phyloP scores from a whole-genome alignment of 2,113 vertebrate genomes.

The Heterotis niloticus region DNA sequence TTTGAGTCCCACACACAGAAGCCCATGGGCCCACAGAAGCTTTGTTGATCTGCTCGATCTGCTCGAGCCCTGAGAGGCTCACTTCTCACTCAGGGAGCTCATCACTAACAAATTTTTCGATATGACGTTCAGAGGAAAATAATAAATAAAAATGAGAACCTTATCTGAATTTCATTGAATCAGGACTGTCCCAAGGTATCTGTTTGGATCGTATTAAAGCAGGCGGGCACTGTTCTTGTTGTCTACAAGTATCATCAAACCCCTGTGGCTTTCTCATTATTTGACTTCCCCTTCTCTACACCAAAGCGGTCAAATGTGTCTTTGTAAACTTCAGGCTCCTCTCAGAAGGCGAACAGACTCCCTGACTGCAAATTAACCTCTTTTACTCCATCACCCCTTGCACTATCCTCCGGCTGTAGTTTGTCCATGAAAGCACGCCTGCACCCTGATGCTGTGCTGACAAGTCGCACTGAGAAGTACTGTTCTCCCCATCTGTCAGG shows the following conservation, averaged over 20 bases:
- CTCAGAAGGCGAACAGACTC: conserved; percentile 6
- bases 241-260: conserved; percentile 2
- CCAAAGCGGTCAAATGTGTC: conserved; percentile 10
- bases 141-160: neutral
- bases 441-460: conserved; percentile 4
- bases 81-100: neutral
- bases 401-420: neutral
- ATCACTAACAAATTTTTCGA: conserved; percentile 3
- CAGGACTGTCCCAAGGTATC: neutral
- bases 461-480: conserved; percentile 1
- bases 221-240: neutral
- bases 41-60: too few relatives aligned
- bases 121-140: neutral
- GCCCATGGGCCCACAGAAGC: neutral
- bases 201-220: neutral
- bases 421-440: conserved; percentile 5
- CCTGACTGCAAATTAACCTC: conserved; percentile 25
- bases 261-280: neutral
- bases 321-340: conserved; percentile 12
- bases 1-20: neutral
- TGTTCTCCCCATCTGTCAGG: neutral
- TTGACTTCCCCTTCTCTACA: conserved; percentile 6
- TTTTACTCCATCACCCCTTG: conserved; percentile 5
- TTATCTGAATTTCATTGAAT: conserved; percentile 2
- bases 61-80: neutral